phyloP scores from a whole-genome alignment of 2,888 invertebrate species.

The Hecatera dysodea region DNA sequence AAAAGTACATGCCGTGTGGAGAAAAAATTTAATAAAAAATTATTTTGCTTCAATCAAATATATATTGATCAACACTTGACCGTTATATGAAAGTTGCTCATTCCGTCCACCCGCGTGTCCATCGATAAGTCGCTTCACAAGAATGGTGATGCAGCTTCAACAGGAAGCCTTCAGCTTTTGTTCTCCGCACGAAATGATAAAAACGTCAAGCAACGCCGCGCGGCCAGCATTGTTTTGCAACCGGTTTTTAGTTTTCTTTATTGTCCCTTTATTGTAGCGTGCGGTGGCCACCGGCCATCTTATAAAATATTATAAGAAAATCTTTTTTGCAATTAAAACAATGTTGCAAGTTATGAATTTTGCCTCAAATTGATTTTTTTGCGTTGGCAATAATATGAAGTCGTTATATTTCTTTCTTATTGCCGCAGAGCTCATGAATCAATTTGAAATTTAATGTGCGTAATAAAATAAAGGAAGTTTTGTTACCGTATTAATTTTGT shows the following conservation, averaged over 20 bases:
- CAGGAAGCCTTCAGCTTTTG: constrained; percentile 90
- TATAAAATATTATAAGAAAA: constrained; percentile 66
- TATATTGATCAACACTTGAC: constrained; percentile 15
- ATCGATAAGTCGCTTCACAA: constrained; percentile 78
- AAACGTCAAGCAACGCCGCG: constrained; percentile 88
- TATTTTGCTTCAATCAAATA: too few species aligned
- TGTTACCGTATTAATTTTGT: constrained; percentile 53
- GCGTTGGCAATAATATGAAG: constrained; percentile 63
- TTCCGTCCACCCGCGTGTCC: constrained; percentile 67
- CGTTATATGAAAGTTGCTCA: not conserved
- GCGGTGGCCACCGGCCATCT: constrained; percentile 69
- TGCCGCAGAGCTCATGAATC: constrained; percentile 61
- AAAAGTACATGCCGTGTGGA: too few species aligned
- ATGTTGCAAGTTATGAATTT: constrained; percentile 73
- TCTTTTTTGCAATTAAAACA: constrained; percentile 72
- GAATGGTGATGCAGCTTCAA: constrained; percentile 89
- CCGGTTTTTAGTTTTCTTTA: constrained; percentile 81
- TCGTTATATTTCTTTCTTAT: constrained; percentile 66
- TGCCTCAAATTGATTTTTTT: constrained; percentile 67
- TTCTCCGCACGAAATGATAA: constrained; percentile 89
- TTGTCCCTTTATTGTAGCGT: constrained; percentile 81
- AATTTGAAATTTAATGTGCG: constrained; percentile 64
- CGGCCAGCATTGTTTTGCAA: constrained; percentile 87
- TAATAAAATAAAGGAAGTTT: constrained; percentile 59
- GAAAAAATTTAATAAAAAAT: too few species aligned